phyloP scores from a whole-genome alignment of 2,113 vertebrate genomes.

The Ranitomeya variabilis region DNA sequence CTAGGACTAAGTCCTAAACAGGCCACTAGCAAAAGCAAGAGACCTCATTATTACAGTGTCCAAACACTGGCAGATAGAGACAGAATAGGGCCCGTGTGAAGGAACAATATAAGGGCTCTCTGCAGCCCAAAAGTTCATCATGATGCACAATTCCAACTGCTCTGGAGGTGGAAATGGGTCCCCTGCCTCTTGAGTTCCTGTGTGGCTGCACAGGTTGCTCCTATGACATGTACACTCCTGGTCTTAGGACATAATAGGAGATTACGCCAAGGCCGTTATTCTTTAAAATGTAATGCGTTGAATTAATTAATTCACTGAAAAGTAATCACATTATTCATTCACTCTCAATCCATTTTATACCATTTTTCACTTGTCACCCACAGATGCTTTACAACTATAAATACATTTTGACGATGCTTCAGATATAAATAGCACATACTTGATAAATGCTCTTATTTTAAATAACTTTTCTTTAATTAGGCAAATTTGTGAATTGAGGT shows the following conservation, averaged over 20 bases:
- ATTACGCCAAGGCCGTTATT: background rate
- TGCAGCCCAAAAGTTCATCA: no score
- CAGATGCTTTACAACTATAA: background rate
- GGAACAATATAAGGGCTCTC: no score
- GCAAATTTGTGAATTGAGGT: constrained; percentile 30
- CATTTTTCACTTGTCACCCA: background rate
- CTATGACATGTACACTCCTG: no score
- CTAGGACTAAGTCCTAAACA: no score
- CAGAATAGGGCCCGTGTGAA: no score
- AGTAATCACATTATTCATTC: background rate
- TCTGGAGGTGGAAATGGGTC: no score
- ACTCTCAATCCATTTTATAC: background rate
- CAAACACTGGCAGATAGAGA: no score
- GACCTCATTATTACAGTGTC: no score
- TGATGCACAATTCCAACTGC: no score
- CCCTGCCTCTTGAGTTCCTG: no score
- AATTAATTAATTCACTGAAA: background rate
- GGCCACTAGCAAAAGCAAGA: no score
- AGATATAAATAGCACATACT: background rate
- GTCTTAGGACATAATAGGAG: background rate
- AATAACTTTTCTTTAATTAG: background rate
- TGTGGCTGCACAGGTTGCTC: no score
- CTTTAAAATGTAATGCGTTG: background rate
- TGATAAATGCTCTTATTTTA: constrained; percentile 3
- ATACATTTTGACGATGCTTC: background rate